These are phyloP conservation scores for Amorpha juglandis DNA, from an alignment of 2,888 invertebrate species.

Conservation along the genomic window DNA sequence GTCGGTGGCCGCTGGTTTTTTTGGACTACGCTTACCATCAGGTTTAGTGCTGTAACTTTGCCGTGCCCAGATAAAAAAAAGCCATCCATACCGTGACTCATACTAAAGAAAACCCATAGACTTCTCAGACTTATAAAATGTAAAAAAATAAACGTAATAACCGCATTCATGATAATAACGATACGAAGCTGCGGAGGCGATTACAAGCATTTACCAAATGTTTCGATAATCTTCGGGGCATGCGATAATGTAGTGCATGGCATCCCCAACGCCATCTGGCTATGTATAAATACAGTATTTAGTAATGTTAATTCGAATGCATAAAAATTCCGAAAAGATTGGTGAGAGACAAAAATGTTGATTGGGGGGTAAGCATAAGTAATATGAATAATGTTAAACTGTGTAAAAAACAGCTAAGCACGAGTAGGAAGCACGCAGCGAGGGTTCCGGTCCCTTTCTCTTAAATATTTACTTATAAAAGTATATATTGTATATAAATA, in stretches of 20 bases:
- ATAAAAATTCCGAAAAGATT: slow-evolving; percentile 53
- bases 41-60: no score
- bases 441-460: no score
- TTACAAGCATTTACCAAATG: slow-evolving; percentile 79
- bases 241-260: slow-evolving; percentile 44
- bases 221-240: slow-evolving; percentile 70
- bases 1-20: no score
- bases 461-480: no score
- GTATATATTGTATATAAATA: no score
- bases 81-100: slow-evolving; percentile 10
- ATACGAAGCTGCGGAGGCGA: slow-evolving; percentile 71
- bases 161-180: slow-evolving; percentile 68
- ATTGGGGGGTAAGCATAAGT: not conserved
- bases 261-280: slow-evolving; percentile 45
- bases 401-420: no score
- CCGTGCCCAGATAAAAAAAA: no score
- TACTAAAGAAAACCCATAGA: slow-evolving; percentile 1
- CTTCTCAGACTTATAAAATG: slow-evolving; percentile 35
- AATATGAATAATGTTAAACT: not conserved
- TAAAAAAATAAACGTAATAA: slow-evolving; percentile 59
- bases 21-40: no score
- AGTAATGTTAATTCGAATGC: slow-evolving; percentile 55
- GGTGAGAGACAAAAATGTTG: slow-evolving; percentile 25
- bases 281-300: slow-evolving; percentile 62
- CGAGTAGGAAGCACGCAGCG: no score